Conservation (phyloP, 2,113 vertebrate species). For the Tyto alba region DNA sequence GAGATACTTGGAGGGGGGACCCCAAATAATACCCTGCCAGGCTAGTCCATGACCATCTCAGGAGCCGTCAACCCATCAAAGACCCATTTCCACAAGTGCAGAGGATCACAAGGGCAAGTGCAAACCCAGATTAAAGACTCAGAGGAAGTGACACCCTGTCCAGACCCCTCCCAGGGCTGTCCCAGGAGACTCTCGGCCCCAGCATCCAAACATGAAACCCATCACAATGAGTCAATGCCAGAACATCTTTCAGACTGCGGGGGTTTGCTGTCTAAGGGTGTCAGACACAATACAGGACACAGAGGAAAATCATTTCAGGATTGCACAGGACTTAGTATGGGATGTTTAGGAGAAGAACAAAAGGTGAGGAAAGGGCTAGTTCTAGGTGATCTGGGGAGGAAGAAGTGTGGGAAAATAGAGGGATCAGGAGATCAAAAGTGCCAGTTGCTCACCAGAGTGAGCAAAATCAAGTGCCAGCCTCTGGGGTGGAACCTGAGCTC, state of each 20-base stretch:
- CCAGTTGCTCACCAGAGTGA: neutral
- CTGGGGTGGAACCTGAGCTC: neutral
- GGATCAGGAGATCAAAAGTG: neutral
- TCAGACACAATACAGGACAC: fast-evolving
- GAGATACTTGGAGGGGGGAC: fast-evolving
- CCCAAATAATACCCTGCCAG: neutral
- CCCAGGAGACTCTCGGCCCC: neutral
- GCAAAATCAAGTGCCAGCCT: neutral
- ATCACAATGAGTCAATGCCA: neutral
- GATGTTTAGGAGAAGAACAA: neutral
- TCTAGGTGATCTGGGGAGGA: neutral
- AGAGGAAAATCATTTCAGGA: neutral
- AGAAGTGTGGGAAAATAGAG: neutral
- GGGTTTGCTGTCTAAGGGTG: neutral
- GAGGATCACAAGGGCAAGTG: neutral
- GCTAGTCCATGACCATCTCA: neutral
- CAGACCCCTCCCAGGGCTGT: neutral
- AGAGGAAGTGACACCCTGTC: neutral
- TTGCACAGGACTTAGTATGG: neutral
- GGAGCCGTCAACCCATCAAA: neutral
- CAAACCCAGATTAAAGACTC: neutral
- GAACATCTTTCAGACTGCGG: neutral
- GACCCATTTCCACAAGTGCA: neutral
- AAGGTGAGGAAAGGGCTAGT: neutral
- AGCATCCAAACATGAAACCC: neutral